A percentile compares a stretch with the other conserved stretches of the same genome.
These are phyloP conservation scores for Eueides isabella DNA, from an alignment of 1,140 invertebrate species.

Conservation along the genomic window DNA sequence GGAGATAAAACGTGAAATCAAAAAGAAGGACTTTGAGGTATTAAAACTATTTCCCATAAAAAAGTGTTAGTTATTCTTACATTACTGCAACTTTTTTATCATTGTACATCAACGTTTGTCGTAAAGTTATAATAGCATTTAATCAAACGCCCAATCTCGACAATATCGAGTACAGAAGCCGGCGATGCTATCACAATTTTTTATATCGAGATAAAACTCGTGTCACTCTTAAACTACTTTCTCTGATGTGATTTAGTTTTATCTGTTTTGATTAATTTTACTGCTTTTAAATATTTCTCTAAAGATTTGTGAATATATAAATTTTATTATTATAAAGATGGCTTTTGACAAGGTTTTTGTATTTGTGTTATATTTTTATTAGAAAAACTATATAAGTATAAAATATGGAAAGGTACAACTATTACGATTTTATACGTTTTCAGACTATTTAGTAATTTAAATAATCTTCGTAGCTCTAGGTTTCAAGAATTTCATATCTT, in stretches of 20 bases:
- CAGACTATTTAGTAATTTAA: background rate
- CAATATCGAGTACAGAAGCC: constrained; percentile 30
- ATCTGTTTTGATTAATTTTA: constrained; percentile 4
- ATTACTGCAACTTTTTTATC: constrained; percentile 24
- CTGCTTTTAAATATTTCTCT: background rate
- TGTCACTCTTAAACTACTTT: constrained; percentile 20
- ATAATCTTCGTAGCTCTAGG: constrained; percentile 46
- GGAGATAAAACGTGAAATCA: too few relatives aligned
- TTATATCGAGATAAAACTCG: background rate
- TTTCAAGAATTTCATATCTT: constrained; percentile 56
- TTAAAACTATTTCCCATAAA: background rate
- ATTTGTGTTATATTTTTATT: too few relatives aligned
- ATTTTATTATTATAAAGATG: background rate
- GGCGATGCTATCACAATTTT: constrained; percentile 22
- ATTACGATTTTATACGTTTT: background rate
- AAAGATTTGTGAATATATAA: background rate
- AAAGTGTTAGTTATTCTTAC: background rate
- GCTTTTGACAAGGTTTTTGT: too few relatives aligned
- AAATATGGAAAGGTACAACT: too few relatives aligned
- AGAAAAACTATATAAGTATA: too few relatives aligned
- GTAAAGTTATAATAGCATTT: constrained; percentile 12
- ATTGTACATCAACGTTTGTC: constrained; percentile 10
- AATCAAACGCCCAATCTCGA: constrained; percentile 21
- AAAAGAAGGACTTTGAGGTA: too few relatives aligned
- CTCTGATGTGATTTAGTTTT: constrained; percentile 9